Evolutionary conservation across 2,888 invertebrate species (phyloP).

Genomic region (Shargacucullia verbasci): DNA sequence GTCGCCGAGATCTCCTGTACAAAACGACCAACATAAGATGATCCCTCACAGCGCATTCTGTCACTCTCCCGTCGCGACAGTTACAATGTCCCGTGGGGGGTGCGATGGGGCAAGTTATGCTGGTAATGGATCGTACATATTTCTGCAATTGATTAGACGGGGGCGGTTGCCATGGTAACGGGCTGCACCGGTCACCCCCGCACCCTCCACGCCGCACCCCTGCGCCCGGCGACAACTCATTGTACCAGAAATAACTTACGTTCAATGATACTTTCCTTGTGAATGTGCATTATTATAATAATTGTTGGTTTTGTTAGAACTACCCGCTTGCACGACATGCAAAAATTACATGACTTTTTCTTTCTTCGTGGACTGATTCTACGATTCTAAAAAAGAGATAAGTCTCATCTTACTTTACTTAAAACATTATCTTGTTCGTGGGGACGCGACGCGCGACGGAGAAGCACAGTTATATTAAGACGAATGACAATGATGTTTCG

Average conservation of each 20-base stretch:
- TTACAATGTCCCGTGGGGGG: conserved; percentile 55
- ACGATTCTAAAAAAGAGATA: too few relatives aligned
- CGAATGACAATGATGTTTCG: not conserved
- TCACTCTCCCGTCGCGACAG: conserved; percentile 42
- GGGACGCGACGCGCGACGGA: too few relatives aligned
- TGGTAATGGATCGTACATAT: conserved; percentile 86
- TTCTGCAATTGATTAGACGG: conserved; percentile 90
- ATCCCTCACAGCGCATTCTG: conserved; percentile 57
- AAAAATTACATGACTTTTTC: too few relatives aligned
- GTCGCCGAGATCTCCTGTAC: conserved; percentile 73
- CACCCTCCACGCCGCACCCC: conserved; percentile 35
- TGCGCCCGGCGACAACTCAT: conserved; percentile 60
- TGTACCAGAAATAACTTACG: conserved; percentile 59
- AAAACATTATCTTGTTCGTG: too few relatives aligned
- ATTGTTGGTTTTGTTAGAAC: not conserved
- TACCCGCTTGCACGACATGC: too few relatives aligned
- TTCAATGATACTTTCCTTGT: conserved; percentile 32
- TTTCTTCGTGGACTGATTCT: too few relatives aligned
- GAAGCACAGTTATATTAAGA: not conserved
- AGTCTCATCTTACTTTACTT: too few relatives aligned
- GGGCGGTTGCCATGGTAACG: conserved; percentile 86
- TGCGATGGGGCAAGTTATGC: conserved; percentile 51
- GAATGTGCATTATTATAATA: conserved; percentile 17
- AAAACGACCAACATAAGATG: conserved; percentile 66
- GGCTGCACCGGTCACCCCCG: conserved; percentile 62